phyloP scores from a whole-genome alignment of 2,797 vertebrate genomes.

The Pipistrellus nathusii region DNA sequence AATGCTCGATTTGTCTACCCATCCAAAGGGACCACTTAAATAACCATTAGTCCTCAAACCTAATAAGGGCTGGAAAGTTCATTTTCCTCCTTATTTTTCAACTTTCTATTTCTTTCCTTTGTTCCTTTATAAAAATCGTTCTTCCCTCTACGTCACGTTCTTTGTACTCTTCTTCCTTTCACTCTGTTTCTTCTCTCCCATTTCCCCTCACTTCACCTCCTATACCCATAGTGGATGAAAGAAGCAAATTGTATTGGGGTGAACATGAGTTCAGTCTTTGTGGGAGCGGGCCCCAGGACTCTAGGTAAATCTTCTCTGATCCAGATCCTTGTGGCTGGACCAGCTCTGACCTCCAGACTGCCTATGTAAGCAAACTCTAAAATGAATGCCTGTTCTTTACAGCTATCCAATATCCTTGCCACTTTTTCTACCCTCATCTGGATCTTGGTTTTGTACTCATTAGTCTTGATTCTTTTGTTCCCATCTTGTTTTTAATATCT shows the following conservation, averaged over 20 bases:
- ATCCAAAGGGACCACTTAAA: conserved; percentile 49
- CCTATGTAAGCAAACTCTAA: background rate
- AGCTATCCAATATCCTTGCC: background rate
- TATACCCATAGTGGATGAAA: background rate
- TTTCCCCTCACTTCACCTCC: background rate
- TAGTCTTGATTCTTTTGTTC: background rate
- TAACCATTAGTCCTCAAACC: background rate
- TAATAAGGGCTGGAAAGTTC: conserved; percentile 16
- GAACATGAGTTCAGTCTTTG: background rate
- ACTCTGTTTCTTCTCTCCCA: background rate
- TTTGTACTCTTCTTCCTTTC: background rate
- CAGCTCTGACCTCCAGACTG: background rate
- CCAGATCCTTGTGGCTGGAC: background rate
- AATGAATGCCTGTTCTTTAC: background rate
- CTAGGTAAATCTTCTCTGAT: background rate
- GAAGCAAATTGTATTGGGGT: background rate
- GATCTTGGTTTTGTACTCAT: background rate
- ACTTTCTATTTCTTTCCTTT: background rate
- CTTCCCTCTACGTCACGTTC: background rate
- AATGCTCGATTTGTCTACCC: background rate
- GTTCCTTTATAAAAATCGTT: background rate
- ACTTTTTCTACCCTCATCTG: background rate
- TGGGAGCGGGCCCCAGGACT: background rate
- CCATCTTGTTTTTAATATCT: background rate
- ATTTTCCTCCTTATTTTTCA: background rate